Conservation (phyloP, 2,113 vertebrate genomes). For the Leptobrachium ailaonicum region DNA sequence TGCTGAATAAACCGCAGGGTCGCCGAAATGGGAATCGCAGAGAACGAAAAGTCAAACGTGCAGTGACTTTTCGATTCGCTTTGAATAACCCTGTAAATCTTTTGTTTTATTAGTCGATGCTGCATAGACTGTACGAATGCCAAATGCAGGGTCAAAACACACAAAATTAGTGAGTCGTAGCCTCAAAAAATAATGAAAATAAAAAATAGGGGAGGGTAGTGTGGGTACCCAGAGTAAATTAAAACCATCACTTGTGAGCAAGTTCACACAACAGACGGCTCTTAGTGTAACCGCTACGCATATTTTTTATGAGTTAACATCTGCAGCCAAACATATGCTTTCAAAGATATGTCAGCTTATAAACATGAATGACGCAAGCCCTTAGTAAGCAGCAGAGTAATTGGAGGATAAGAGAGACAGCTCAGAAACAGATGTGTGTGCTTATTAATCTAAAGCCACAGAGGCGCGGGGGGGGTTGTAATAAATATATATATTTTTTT, state of each 20-base stretch:
- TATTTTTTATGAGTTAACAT: constrained; percentile 41
- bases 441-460: constrained; percentile 35
- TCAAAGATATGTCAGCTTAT: constrained; percentile 48
- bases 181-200: neutral
- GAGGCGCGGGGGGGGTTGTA: too few relatives aligned
- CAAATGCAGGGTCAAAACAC: constrained; percentile 40
- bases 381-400: constrained; percentile 41
- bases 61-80: too few relatives aligned
- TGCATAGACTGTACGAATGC: neutral
- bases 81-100: neutral
- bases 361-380: constrained; percentile 48
- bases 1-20: too few relatives aligned
- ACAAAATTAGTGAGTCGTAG: constrained; percentile 19
- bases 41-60: too few relatives aligned
- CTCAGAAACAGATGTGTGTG: constrained; percentile 41
- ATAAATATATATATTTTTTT: too few relatives aligned
- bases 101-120: neutral
- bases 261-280: constrained; percentile 37
- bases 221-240: constrained; percentile 24
- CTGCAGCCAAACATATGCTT: constrained; percentile 48
- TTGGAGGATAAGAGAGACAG: constrained; percentile 41
- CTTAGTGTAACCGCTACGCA: constrained; percentile 30
- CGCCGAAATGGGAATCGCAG: too few relatives aligned
- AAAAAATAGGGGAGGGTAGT: neutral
- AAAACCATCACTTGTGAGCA: constrained; percentile 43